phyloP scores from a whole-genome alignment of 1,140 invertebrate species.

The Lerema accius region DNA sequence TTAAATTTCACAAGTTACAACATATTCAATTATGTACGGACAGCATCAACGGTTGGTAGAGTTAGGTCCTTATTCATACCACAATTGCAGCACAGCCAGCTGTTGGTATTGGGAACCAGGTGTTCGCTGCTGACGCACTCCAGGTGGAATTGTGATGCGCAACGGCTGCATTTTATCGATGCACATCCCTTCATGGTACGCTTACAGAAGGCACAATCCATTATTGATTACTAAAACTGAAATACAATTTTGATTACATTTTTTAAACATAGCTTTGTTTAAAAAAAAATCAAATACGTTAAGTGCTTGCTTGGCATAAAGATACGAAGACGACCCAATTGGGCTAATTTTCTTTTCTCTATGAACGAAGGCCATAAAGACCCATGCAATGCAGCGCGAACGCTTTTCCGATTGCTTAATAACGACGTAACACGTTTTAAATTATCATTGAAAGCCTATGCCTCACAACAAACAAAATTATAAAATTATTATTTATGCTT shows the following conservation, averaged over 20 bases:
- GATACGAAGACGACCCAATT: too few relatives aligned
- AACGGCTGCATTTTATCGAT: slow-evolving; percentile 63
- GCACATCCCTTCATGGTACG: slow-evolving; percentile 60
- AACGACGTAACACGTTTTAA: too few relatives aligned
- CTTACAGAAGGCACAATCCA: slow-evolving; percentile 62
- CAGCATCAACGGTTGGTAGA: slow-evolving; percentile 27
- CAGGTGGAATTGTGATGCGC: slow-evolving; percentile 60
- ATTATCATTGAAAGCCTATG: neutral
- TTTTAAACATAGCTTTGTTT: too few relatives aligned
- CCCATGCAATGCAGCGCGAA: too few relatives aligned
- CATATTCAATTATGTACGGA: slow-evolving; percentile 31
- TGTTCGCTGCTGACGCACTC: slow-evolving; percentile 61
- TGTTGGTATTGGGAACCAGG: slow-evolving; percentile 53
- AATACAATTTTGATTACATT: too few relatives aligned
- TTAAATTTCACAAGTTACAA: slow-evolving; percentile 2
- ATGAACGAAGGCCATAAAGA: too few relatives aligned
- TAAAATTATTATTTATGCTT: neutral
- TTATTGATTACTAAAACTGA: slow-evolving; percentile 25
- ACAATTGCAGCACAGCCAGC: slow-evolving; percentile 59
- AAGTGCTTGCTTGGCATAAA: too few relatives aligned
- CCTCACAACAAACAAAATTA: neutral
- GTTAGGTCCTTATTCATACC: slow-evolving; percentile 4
- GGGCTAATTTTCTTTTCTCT: too few relatives aligned
- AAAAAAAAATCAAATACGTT: neutral
- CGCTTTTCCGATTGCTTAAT: too few relatives aligned